Evolutionary conservation across 2,888 invertebrate species (phyloP).

Genomic region (Dioctria rufipes): DNA sequence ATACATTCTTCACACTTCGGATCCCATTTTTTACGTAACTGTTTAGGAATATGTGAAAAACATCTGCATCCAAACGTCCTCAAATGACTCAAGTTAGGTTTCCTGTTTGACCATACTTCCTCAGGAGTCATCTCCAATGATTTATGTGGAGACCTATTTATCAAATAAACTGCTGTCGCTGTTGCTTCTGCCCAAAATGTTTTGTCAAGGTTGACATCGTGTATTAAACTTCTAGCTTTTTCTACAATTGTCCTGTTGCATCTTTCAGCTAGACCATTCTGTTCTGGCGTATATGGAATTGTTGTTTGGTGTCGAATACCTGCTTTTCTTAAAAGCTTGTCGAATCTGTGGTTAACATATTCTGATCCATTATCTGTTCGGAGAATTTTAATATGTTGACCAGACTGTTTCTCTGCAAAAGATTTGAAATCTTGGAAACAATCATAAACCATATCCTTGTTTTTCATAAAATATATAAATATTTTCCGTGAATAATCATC

Average conservation of each 20-base stretch:
- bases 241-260: constrained; percentile 56
- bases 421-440: constrained; percentile 54
- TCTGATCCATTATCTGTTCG: constrained; percentile 48
- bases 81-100: too few relatives aligned
- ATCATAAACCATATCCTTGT: too few relatives aligned
- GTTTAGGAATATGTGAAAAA: too few relatives aligned
- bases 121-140: too few relatives aligned
- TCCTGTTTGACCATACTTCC: too few relatives aligned
- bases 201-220: constrained; percentile 54
- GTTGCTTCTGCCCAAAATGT: constrained; percentile 58
- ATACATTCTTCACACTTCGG: too few relatives aligned
- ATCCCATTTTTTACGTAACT: too few relatives aligned
- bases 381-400: constrained; percentile 51
- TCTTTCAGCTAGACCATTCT: constrained; percentile 52
- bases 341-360: constrained; percentile 12
- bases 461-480: too few relatives aligned
- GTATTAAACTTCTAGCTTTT: constrained; percentile 61
- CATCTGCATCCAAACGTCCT: too few relatives aligned
- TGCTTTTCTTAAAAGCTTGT: constrained; percentile 6
- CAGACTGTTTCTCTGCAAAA: constrained; percentile 50
- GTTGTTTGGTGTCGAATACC: constrained; percentile 37
- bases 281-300: constrained; percentile 44
- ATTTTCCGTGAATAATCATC: too few relatives aligned
- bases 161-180: constrained; percentile 53
- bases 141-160: constrained; percentile 55